These are phyloP conservation scores for Protonibea diacanthus DNA, from an alignment of 2,797 vertebrate species.

Conservation along the genomic window DNA sequence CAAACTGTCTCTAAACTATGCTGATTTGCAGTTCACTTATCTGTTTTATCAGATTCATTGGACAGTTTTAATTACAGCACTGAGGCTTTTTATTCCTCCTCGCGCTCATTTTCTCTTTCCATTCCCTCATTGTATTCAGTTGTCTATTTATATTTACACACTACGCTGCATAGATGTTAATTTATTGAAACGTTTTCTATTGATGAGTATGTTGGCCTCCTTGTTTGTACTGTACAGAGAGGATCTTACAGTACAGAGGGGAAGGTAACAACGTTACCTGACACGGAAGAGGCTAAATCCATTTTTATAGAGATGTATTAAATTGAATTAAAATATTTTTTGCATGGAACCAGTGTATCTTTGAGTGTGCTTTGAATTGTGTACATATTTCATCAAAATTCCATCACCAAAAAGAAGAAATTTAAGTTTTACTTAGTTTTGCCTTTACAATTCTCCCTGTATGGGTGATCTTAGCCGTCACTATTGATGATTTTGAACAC, in stretches of 20 bases:
- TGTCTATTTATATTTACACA: conserved; percentile 14
- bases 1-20: conserved; percentile 42
- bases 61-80: conserved; percentile 20
- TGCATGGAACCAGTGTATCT: neutral
- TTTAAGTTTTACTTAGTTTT: neutral
- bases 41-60: conserved; percentile 46
- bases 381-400: neutral
- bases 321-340: neutral
- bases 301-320: neutral
- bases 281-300: neutral
- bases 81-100: neutral
- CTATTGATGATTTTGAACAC: neutral
- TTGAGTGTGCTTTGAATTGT: neutral
- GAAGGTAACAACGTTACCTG: neutral
- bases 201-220: conserved; percentile 10
- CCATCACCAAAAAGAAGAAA: neutral
- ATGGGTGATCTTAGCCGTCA: neutral
- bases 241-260: neutral
- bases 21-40: conserved; percentile 60
- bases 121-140: conserved; percentile 1
- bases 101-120: conserved; percentile 17
- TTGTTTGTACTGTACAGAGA: conserved; percentile 10
- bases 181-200: neutral
- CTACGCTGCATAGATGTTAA: neutral
- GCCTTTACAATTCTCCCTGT: neutral